Percentiles rank a stretch among this genome's conserved stretches.
These are phyloP conservation scores for Helicoverpa armigera DNA, from an alignment of 1,140 invertebrate genomes.

Conservation along the genomic window DNA sequence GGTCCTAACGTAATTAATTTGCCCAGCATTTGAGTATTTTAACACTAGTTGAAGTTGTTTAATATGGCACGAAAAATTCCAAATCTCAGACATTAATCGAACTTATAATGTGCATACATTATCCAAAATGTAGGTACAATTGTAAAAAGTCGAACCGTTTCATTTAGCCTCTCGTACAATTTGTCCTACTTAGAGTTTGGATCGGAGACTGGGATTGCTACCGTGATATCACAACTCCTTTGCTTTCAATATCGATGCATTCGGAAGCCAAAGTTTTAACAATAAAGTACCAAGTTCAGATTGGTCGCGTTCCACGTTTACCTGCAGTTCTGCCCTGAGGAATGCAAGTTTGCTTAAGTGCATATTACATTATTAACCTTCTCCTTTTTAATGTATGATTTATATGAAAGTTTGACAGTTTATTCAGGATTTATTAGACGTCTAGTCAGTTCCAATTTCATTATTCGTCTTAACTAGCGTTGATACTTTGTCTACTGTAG, in stretches of 20 bases:
- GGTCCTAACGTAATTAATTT: too few species aligned
- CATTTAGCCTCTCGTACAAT: not conserved
- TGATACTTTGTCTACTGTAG: too few species aligned
- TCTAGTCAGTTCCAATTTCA: too few species aligned
- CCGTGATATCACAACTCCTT: constrained; percentile 7
- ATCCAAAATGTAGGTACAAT: not conserved
- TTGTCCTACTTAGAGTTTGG: not conserved
- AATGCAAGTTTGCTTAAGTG: constrained; percentile 29
- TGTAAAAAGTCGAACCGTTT: not conserved
- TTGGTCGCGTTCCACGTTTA: constrained; percentile 1
- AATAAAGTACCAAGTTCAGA: constrained; percentile 36
- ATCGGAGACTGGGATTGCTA: not conserved
- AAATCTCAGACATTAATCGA: too few species aligned
- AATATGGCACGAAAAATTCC: too few species aligned
- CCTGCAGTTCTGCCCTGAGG: not conserved
- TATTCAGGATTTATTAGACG: too few species aligned
- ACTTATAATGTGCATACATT: too few species aligned
- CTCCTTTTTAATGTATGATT: not conserved
- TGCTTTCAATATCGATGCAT: constrained; percentile 21
- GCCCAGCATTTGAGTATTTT: too few species aligned
- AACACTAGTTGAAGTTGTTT: too few species aligned
- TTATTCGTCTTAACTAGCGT: too few species aligned
- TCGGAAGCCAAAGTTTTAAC: not conserved
- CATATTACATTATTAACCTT: constrained; percentile 1
- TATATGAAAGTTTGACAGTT: not conserved